Percentiles rank a stretch among this genome's conserved stretches.
These are phyloP conservation scores for Oopsacas minuta DNA, from an alignment of 37 sponge, comb jelly and placozoan genomes.

Conservation along the genomic window DNA sequence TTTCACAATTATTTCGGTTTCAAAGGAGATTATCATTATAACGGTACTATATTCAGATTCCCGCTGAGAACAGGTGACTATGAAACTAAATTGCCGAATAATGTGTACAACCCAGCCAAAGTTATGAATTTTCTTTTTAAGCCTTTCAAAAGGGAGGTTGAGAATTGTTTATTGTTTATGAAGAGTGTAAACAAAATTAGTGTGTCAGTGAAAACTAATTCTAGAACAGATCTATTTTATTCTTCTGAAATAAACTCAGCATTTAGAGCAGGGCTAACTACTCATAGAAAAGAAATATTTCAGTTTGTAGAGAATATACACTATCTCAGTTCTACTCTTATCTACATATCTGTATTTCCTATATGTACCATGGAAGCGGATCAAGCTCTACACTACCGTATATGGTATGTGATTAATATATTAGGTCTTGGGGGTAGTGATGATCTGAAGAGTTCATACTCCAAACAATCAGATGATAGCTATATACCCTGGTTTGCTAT, in stretches of 20 bases:
- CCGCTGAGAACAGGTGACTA: background rate
- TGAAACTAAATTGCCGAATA: background rate
- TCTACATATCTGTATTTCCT: background rate
- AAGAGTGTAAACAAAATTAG: background rate
- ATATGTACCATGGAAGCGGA: background rate
- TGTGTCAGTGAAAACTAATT: background rate
- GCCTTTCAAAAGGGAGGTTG: background rate
- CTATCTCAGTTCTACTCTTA: background rate
- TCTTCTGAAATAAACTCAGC: background rate
- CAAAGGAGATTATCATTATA: background rate
- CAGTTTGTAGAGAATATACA: background rate
- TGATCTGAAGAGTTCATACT: background rate
- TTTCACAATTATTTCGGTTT: background rate
- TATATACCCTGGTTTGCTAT: background rate
- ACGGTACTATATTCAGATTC: background rate
- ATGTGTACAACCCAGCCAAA: background rate
- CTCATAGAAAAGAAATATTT: conserved; percentile 11
- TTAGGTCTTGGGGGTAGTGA: background rate
- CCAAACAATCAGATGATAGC: background rate
- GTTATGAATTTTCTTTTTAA: background rate
- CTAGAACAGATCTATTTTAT: background rate
- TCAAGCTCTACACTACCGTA: background rate
- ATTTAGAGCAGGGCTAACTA: background rate
- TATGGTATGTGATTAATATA: background rate
- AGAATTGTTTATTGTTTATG: conserved; percentile 13